Evolutionary conservation across 2,888 invertebrate genomes (phyloP).

Genomic region (Emesis russula): DNA sequence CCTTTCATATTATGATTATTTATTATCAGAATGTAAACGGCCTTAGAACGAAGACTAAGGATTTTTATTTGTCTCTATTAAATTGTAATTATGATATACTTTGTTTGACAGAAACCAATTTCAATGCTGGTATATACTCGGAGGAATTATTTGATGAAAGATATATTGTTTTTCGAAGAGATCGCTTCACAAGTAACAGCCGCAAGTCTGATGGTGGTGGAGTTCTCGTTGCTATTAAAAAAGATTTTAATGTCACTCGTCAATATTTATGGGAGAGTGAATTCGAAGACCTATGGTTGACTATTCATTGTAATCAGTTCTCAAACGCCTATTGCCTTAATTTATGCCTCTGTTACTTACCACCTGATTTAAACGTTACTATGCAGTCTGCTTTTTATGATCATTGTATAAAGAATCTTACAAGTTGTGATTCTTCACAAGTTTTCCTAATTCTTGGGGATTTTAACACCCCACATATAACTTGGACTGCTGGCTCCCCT

Average conservation of each 20-base stretch:
- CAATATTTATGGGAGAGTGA: slow-evolving; percentile 32
- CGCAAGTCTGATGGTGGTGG: slow-evolving; percentile 25
- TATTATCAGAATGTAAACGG: slow-evolving; percentile 34
- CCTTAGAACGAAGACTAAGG: slow-evolving; percentile 4
- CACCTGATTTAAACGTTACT: slow-evolving; percentile 1
- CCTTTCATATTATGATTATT: not conserved
- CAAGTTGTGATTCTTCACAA: not conserved
- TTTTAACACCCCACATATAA: slow-evolving; percentile 19
- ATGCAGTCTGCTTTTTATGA: not conserved
- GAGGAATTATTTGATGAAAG: not conserved
- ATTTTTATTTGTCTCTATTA: slow-evolving; percentile 14
- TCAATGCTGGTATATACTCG: not conserved
- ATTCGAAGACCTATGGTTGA: slow-evolving; percentile 22
- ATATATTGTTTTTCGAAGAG: not conserved
- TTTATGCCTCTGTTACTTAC: slow-evolving; percentile 21
- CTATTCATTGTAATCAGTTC: not conserved
- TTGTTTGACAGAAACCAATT: slow-evolving; percentile 6
- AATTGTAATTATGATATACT: slow-evolving; percentile 8
- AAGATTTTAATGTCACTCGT: slow-evolving; percentile 20
- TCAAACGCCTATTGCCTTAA: not conserved
- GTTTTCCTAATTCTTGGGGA: slow-evolving; percentile 1
- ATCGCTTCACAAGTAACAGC: not conserved
- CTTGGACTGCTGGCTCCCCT: too few species aligned
- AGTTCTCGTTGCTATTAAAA: slow-evolving; percentile 26
- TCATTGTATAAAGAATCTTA: not conserved